Evolutionary conservation across 92 coral and sea anemone species (phyloP), one percentile per base, ranked within the genome.

Genomic region (Zoanthus gigantus): DNA sequence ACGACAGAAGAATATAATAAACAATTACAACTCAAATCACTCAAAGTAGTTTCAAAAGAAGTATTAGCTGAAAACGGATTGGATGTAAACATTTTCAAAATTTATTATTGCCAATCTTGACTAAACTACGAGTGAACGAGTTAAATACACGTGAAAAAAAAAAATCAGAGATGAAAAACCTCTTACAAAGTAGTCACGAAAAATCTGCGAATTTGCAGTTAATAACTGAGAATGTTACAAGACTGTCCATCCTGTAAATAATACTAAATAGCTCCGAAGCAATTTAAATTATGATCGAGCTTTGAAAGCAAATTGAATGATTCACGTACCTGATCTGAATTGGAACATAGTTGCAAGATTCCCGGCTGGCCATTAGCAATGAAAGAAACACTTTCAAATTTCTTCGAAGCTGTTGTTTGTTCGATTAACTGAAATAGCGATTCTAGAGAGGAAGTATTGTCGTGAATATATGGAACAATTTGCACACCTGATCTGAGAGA

Each of bases 281-380:
- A 69, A 76, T 15, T 66, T 74, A 83, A 72, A 11, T n/a, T 14
- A 89, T 11, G 76, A 67, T 63, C 69, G 0, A 17, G 5, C 4
- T 47, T 56, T 29, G 7, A 50, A 72, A 68, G 48, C 9, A 61
- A 76, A 61, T 56, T 72, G 74, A 61, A 73, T 87, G 69, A 17
- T 67, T 73, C 50, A 66, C 86, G 57, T 88, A 61, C 89, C 87
- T 82, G 86, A 3, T 95, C 96, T 18, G 83, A 85, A 86, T 76
- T 89, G n/a, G 96, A 87, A 82, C 96, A 93, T 9, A 97, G 81
- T 60, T 92, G 93, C 77, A 96, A 83, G 78, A 95, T 90, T 58
- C 98, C 96, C 23, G 94, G 91, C 74, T 95, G 99, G 0, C 97
- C 99, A 85, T 95, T 96, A 11, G 95, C 97, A 37, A 97, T 44